Base-by-base conservation (phyloP, 2,113 vertebrate genomes). In the Eulemur rufifrons region DNA sequence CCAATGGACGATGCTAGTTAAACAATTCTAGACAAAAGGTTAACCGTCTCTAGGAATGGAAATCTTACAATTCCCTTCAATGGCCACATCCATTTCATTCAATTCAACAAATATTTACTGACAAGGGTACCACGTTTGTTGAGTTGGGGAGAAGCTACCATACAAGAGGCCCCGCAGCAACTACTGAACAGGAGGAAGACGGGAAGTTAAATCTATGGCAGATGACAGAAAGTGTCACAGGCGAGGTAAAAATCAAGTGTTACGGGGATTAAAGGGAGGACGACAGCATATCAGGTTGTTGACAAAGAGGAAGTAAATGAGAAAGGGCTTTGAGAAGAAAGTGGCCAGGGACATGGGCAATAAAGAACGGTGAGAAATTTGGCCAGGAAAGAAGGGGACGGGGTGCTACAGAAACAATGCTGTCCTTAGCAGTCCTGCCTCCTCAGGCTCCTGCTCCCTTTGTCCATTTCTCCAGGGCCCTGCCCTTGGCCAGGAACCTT, bases 1-100 rank as follows among this genome's bases (percentile, higher is more conserved):
- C 74, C 42, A 45, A 0, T 56, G 61, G 86, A 50, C 11, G 78
- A 21, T 37, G 29, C 39, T 50, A 45, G 34, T 86, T 54, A 76
- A 50, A 90, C 42, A 82, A 37, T 54, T 71, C 12, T 45, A 34
- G 63, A 87, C 37, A 66, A 96, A 95, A 90, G 56, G 84, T 77
- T 63, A 39, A 37, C 71, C 13, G 11, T 61, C 39, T 90, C 39
- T 25, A 84, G 32, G 69, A 88, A 91, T 66, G 47, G 81, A 88
- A 66, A 59, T 68, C 78, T 85, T 37, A 71, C 1, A 47, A 42
- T 66, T 52, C 96, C 39, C 52, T 83, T 47, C 83, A 73, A 3
- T 15, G 83, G 77, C 47, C 82, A 95, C 25, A 89, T 82, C 86
- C 34, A 37, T 77, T 52, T 68, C 52, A 59, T 34, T 63, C 81